These are phyloP conservation scores for Protonemura montana DNA, from an alignment of 2,888 invertebrate genomes.

Conservation along the genomic window DNA sequence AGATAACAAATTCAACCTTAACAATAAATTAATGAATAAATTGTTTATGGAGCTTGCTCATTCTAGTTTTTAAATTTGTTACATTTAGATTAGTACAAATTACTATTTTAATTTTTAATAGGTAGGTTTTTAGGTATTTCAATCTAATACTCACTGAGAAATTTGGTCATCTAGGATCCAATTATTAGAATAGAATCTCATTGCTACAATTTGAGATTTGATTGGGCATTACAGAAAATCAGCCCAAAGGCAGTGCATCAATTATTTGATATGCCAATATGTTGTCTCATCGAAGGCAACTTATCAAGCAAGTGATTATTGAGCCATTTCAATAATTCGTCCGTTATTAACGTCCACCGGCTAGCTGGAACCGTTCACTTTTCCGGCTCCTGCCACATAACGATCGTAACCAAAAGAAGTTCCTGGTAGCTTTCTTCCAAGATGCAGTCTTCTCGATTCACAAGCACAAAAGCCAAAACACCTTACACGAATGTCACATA, in stretches of 20 bases:
- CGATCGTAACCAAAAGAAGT: background rate
- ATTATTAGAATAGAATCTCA: conserved; percentile 19
- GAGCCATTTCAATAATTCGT: background rate
- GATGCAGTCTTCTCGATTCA: conserved; percentile 23
- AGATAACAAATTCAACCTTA: background rate
- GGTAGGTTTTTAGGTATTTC: background rate
- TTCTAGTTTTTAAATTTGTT: background rate
- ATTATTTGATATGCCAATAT: conserved; percentile 36
- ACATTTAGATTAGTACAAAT: conserved; percentile 25
- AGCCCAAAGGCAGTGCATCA: conserved; percentile 37
- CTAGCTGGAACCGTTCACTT: background rate
- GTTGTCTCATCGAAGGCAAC: background rate
- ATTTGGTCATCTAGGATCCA: conserved; percentile 23
- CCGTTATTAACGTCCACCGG: background rate
- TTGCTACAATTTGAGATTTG: background rate
- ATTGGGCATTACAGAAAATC: conserved; percentile 22
- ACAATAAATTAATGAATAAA: background rate
- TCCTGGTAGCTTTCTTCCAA: background rate
- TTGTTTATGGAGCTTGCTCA: background rate
- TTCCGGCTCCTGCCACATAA: background rate
- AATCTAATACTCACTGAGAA: conserved; percentile 13
- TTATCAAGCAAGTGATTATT: background rate
- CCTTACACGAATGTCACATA: background rate
- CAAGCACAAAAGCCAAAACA: conserved; percentile 2
- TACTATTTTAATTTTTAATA: background rate